A percentile compares a stretch with the other conserved stretches of the same genome.
These are phyloP conservation scores for Panzeria rudis DNA, from an alignment of 2,888 invertebrate species.

Conservation along the genomic window DNA sequence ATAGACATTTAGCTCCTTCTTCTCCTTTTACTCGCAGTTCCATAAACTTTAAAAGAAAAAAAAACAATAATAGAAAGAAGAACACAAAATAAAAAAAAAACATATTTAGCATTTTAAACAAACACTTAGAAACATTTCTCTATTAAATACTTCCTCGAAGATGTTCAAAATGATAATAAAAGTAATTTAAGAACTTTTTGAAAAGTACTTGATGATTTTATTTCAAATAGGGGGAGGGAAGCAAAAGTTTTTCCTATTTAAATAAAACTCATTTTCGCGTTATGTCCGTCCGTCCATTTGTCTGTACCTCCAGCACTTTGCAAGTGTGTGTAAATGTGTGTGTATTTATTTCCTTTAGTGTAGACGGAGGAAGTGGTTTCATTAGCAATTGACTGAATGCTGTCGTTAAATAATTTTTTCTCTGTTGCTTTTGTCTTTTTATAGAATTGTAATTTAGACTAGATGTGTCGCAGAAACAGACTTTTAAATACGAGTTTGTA, in stretches of 20 bases:
- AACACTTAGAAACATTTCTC: constrained; percentile 62
- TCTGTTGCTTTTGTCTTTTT: constrained; percentile 47
- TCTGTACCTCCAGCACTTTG: not conserved
- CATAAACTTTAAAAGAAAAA: not conserved
- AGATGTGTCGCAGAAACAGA: constrained; percentile 41
- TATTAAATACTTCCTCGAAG: constrained; percentile 68
- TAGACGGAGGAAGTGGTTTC: constrained; percentile 28
- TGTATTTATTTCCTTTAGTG: not conserved
- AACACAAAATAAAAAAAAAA: constrained; percentile 22
- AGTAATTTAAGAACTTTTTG: constrained; percentile 76
- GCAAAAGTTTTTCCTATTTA: constrained; percentile 55
- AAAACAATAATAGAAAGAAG: not conserved
- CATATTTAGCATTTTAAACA: constrained; percentile 56
- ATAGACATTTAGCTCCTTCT: constrained; percentile 25
- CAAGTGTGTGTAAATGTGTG: not conserved
- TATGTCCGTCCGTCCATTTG: constrained; percentile 34
- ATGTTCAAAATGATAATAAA: constrained; percentile 75
- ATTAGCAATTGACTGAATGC: constrained; percentile 62
- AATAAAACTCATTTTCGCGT: constrained; percentile 67
- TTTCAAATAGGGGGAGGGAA: constrained; percentile 50
- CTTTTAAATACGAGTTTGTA: not conserved
- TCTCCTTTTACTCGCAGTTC: not conserved
- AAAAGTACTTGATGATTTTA: constrained; percentile 69
- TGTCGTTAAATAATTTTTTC: constrained; percentile 65
- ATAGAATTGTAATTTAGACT: constrained; percentile 56